Percentiles rank a stretch among this genome's conserved stretches.
Evolutionary conservation across 2,113 vertebrate species (phyloP).

Genomic region (Accipiter virgatus): DNA sequence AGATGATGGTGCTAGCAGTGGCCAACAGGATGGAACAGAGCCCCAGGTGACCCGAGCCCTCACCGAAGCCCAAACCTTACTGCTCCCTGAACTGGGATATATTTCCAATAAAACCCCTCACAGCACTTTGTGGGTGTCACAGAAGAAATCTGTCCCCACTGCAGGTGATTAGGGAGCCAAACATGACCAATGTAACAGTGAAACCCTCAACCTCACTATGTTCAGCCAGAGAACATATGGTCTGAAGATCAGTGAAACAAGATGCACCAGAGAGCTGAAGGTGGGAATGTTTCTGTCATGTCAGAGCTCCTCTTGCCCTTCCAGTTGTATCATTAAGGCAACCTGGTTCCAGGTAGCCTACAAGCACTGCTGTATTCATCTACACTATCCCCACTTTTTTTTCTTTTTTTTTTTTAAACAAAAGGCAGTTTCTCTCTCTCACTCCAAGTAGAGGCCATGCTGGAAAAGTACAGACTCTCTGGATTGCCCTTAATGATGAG

Average conservation of each 20-base stretch:
- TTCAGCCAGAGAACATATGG: not conserved
- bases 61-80: not conserved
- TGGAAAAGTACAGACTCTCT: not conserved
- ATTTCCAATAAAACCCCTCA: not conserved
- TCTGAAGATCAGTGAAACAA: not conserved
- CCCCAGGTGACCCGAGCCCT: not conserved
- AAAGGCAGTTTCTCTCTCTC: not conserved
- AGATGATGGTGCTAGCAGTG: not conserved
- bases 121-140: not conserved
- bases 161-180: not conserved
- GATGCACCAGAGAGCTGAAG: not conserved
- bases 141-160: not conserved
- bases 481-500: not conserved
- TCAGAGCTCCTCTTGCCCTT: not conserved
- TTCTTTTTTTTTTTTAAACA: not conserved
- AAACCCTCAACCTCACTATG: not conserved
- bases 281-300: not conserved
- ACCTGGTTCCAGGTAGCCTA: not conserved
- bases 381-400: not conserved
- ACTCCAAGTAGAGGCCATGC: not conserved
- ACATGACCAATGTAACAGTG: not conserved
- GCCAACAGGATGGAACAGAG: not conserved
- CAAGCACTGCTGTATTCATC: not conserved
- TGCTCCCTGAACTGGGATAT: not conserved
- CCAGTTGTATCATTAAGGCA: not conserved